Percentiles rank a stretch among this genome's conserved stretches.
phyloP scores from a whole-genome alignment of 2,888 invertebrate genomes.

The Amblyteles armatorius region DNA sequence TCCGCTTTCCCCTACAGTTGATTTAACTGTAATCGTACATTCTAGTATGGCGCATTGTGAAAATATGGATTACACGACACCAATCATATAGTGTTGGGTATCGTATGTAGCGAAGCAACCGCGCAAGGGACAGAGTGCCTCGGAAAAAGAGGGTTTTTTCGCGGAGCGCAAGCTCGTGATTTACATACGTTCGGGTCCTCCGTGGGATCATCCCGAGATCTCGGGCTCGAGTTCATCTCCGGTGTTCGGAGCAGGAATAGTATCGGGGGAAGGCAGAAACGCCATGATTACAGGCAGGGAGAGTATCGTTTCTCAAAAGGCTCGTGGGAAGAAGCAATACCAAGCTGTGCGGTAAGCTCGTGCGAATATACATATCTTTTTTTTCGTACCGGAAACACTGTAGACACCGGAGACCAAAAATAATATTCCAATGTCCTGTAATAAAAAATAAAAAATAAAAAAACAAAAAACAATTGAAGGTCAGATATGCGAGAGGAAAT shows the following conservation, averaged over 20 bases:
- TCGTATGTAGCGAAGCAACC: background rate
- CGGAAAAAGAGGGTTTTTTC: background rate
- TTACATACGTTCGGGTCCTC: slow-evolving; percentile 6
- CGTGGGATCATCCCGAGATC: slow-evolving; percentile 4
- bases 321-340: background rate
- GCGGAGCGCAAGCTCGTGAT: background rate
- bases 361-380: background rate
- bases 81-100: background rate
- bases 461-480: background rate
- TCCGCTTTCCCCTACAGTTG: background rate
- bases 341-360: background rate
- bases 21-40: background rate
- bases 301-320: slow-evolving; percentile 2
- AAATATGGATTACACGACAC: background rate
- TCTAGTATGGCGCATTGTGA: background rate
- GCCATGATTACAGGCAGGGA: background rate
- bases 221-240: slow-evolving; percentile 6
- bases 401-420: background rate
- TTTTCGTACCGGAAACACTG: background rate
- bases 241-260: background rate
- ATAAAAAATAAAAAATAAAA: background rate
- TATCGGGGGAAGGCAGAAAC: background rate
- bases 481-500: background rate
- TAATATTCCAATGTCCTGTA: background rate
- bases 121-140: background rate